Evolutionary conservation across 2,888 invertebrate species (phyloP), one percentile per base, ranked within the genome.

Genomic region (Leptopilina myrica): DNA sequence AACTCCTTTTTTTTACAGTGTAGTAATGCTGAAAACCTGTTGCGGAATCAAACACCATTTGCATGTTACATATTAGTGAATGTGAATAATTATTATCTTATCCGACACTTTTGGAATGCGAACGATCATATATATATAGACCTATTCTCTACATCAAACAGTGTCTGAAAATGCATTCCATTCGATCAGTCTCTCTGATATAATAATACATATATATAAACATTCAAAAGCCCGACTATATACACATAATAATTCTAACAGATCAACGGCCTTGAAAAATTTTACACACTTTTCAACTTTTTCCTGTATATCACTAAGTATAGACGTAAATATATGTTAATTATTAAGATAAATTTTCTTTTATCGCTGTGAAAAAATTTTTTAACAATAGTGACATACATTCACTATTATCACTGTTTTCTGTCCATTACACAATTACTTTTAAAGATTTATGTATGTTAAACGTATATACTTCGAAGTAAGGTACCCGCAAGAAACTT

Each of bases 21-120:
- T n/a, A 26, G 53, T 69, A 53, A 69, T 69, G 56, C 20, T 73
- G n/a, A 73, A 73, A 73, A 73, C 73, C 73, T 73, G 73, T 73
- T 73, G 73, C 53, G 14, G 56, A 73, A 73, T 73, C 26, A 33
- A 53, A 73, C n/a, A 33, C n/a, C 53, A 33, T 69, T 33, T 73
- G 33, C 33, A 73, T 73, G 33, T 33, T 33, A 73, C 33, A 73
- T 73, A 73, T 73, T 73, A 73, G 56, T 73, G 56, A 73, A 53
- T 49, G 56, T 73, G 33, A 73, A 73, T 73, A 53, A 73, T 73
- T 73, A 53, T 69, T 69, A 56, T 73, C 56, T 73, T 73, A 73
- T 73, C 33, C 56, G 53, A 73, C 11, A 49, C 53, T 73, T 73
- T 73, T 53, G 73, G 49, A 73, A 73, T 73, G 73, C 26, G 73